Percentiles rank a stretch among this genome's conserved stretches.
These are phyloP conservation scores for Temnothorax ravouxi DNA, from an alignment of 2,888 invertebrate species.

Conservation along the genomic window DNA sequence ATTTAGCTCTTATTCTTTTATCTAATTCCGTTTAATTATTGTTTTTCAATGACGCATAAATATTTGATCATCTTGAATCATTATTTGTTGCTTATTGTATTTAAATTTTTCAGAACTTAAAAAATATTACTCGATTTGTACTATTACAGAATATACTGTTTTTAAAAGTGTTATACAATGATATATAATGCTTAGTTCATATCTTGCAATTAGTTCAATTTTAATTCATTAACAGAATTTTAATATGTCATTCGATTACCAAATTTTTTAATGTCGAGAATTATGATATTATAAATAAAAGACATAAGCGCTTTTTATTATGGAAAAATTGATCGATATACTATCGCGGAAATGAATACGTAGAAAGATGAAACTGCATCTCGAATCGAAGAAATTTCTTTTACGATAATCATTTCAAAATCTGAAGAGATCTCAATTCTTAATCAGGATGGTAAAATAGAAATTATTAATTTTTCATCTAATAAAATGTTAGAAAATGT, in stretches of 20 bases:
- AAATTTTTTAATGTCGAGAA: background rate
- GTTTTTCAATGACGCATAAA: background rate
- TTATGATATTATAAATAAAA: slow-evolving; percentile 5
- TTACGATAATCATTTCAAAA: too few relatives aligned
- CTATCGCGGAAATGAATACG: too few relatives aligned
- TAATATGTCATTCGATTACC: background rate
- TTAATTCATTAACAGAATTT: background rate
- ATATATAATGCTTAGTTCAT: background rate
- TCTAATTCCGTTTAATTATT: background rate
- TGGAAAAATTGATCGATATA: background rate
- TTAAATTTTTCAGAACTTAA: background rate
- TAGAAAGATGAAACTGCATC: too few relatives aligned
- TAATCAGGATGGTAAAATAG: too few relatives aligned
- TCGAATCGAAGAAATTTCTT: too few relatives aligned
- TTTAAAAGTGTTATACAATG: background rate
- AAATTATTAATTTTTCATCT: too few relatives aligned
- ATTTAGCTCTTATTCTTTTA: background rate
- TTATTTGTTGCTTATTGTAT: background rate
- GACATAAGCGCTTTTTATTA: background rate
- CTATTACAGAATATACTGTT: background rate
- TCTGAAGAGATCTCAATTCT: too few relatives aligned
- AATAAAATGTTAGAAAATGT: too few relatives aligned
- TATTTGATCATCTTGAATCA: background rate
- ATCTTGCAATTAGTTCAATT: background rate
- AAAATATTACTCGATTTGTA: background rate